A percentile compares a stretch with the other conserved stretches of the same genome.
These are phyloP conservation scores for Malurus splendens DNA, from an alignment of 2,797 vertebrate species.

Conservation along the genomic window DNA sequence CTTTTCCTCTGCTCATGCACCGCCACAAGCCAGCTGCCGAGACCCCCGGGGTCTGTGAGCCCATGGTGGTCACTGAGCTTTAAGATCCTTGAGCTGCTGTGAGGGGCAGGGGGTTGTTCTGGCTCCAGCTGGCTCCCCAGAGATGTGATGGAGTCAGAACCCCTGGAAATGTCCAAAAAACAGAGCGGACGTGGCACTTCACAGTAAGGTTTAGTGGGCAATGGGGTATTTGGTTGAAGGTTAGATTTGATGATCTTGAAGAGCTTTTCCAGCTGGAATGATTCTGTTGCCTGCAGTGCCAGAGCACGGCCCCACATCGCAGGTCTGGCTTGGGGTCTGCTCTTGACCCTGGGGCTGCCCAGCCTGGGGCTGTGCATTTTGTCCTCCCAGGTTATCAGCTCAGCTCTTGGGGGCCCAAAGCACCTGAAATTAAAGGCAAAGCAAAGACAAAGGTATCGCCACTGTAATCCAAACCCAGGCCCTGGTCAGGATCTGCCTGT, in stretches of 20 bases:
- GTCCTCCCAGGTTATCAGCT: not conserved
- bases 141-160: not conserved
- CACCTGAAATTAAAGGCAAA: not conserved
- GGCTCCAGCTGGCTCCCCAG: not conserved
- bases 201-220: not conserved
- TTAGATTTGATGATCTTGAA: not conserved
- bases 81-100: fast-evolving
- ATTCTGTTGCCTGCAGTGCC: not conserved
- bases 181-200: not conserved
- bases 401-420: not conserved
- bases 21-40: not conserved
- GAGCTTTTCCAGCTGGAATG: not conserved
- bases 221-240: not conserved
- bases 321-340: not conserved
- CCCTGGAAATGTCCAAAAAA: not conserved
- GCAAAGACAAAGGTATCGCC: not conserved
- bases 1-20: not conserved
- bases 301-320: fast-evolving
- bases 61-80: fast-evolving
- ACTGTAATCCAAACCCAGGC: slow-evolving; percentile 22
- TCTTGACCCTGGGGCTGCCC: not conserved
- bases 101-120: not conserved
- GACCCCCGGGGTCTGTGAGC: not conserved
- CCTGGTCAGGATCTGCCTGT: not conserved
- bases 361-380: not conserved